Conservation (phyloP, 2,888 invertebrate species). For the Drosophila niveifrons region DNA sequence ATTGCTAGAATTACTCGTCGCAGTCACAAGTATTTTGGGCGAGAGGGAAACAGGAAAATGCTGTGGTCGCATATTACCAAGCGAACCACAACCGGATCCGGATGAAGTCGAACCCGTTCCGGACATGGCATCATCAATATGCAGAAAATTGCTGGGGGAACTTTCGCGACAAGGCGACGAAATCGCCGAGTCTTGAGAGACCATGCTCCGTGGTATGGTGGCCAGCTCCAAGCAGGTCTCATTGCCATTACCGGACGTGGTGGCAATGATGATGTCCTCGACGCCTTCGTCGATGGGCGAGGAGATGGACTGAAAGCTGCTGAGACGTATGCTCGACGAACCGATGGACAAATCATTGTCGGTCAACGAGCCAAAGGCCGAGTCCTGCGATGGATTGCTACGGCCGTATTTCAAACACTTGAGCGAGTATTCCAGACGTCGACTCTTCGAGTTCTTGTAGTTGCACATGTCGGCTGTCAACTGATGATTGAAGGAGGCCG, state of each 20-base stretch:
- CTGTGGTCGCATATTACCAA: constrained; percentile 81
- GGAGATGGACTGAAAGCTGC: constrained; percentile 85
- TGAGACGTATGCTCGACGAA: constrained; percentile 85
- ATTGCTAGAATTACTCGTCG: constrained; percentile 80
- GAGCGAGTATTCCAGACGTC: constrained; percentile 85
- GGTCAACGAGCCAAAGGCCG: constrained; percentile 85
- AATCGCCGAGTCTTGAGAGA: constrained; percentile 84
- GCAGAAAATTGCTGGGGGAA: constrained; percentile 83
- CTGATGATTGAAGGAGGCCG: constrained; percentile 83
- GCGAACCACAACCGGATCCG: constrained; percentile 78
- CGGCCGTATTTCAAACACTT: constrained; percentile 85
- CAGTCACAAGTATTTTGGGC: constrained; percentile 83
- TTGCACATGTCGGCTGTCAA: constrained; percentile 85
- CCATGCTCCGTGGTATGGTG: constrained; percentile 83
- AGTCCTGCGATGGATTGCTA: constrained; percentile 86
- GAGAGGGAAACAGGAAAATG: constrained; percentile 84
- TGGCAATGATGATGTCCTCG: constrained; percentile 85
- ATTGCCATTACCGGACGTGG: constrained; percentile 80
- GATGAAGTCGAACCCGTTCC: constrained; percentile 75
- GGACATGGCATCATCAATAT: constrained; percentile 81
- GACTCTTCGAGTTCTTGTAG: constrained; percentile 85
- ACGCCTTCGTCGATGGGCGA: constrained; percentile 86
- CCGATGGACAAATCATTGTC: constrained; percentile 85
- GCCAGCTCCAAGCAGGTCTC: constrained; percentile 84
- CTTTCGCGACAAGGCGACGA: constrained; percentile 84